These are phyloP conservation scores for Philypnodon macrostomus DNA, from an alignment of 2,797 vertebrate genomes.

Conservation along the genomic window DNA sequence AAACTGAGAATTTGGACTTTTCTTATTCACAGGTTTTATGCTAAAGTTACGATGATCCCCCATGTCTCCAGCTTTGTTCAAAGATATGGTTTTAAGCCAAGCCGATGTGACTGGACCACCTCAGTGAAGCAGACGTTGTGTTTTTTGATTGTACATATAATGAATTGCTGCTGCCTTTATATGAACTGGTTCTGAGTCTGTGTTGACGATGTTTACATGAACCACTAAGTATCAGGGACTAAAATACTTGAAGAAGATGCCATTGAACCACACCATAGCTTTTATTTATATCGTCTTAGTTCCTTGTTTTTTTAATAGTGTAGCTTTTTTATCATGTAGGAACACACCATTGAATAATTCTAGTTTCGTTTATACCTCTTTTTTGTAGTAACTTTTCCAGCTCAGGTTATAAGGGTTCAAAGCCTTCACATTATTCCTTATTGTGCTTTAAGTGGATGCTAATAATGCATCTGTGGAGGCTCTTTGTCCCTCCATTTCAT, in stretches of 20 bases:
- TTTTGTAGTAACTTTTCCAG: conserved; percentile 47
- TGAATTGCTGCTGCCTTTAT: conserved; percentile 79
- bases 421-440: conserved; percentile 48
- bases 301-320: conserved; percentile 47
- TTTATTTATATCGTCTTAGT: conserved; percentile 69
- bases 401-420: conserved; percentile 65
- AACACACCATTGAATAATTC: conserved; percentile 41
- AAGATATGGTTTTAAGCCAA: conserved; percentile 52
- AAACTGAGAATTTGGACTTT: conserved; percentile 20
- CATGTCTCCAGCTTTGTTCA: conserved; percentile 47
- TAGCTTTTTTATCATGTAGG: conserved; percentile 60
- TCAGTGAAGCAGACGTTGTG: conserved; percentile 39
- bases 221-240: conserved; percentile 84
- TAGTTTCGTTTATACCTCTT: conserved; percentile 45
- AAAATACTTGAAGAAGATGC: conserved; percentile 85
- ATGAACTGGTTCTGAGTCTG: conserved; percentile 70
- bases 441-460: conserved; percentile 67
- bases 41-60: conserved; percentile 51
- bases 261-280: conserved; percentile 77
- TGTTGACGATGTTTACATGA: conserved; percentile 80
- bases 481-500: conserved; percentile 35
- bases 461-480: conserved; percentile 39
- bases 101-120: conserved; percentile 60
- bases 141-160: conserved; percentile 65
- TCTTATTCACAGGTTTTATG: conserved; percentile 35